A percentile compares a stretch with the other conserved stretches of the same genome.
phyloP scores from a whole-genome alignment of 2,888 invertebrate species.

The Andricus curvator region DNA sequence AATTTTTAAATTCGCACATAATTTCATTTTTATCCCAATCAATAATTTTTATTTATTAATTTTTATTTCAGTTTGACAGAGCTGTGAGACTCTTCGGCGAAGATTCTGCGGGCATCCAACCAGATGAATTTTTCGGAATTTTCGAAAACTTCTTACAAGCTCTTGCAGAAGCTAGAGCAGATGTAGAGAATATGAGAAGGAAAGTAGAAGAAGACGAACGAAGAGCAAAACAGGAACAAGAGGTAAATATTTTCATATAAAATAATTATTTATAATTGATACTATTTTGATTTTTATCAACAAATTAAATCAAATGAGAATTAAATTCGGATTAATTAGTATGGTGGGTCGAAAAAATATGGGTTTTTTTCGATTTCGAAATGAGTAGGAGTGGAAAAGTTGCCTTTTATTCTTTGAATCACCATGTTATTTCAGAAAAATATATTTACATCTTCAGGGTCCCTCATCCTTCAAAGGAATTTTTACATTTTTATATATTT shows the following conservation, averaged over 20 bases:
- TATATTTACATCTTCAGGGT: too few relatives aligned
- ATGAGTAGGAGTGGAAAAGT: too few relatives aligned
- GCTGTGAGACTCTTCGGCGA: conserved; percentile 95
- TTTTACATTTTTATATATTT: too few relatives aligned
- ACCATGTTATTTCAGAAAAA: too few relatives aligned
- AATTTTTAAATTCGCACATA: too few relatives aligned
- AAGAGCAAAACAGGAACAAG: conserved; percentile 92
- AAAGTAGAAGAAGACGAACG: conserved; percentile 94
- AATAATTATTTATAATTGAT: too few relatives aligned
- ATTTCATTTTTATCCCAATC: background rate
- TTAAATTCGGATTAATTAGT: background rate
- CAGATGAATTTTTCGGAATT: conserved; percentile 96
- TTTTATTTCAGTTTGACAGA: conserved; percentile 85
- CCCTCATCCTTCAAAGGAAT: too few relatives aligned
- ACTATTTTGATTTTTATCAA: background rate
- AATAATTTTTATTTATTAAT: conserved; percentile 20
- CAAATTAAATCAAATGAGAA: background rate
- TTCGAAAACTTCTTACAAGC: conserved; percentile 92
- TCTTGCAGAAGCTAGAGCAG: conserved; percentile 90
- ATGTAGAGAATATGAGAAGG: conserved; percentile 91
- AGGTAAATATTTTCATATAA: conserved; percentile 79
- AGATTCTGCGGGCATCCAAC: conserved; percentile 90
- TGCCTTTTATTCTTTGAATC: too few relatives aligned
- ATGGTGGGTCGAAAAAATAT: too few relatives aligned
- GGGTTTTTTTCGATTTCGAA: too few relatives aligned